These are phyloP conservation scores for Myripristis murdjan DNA, from an alignment of 2,797 vertebrate species.

Conservation along the genomic window DNA sequence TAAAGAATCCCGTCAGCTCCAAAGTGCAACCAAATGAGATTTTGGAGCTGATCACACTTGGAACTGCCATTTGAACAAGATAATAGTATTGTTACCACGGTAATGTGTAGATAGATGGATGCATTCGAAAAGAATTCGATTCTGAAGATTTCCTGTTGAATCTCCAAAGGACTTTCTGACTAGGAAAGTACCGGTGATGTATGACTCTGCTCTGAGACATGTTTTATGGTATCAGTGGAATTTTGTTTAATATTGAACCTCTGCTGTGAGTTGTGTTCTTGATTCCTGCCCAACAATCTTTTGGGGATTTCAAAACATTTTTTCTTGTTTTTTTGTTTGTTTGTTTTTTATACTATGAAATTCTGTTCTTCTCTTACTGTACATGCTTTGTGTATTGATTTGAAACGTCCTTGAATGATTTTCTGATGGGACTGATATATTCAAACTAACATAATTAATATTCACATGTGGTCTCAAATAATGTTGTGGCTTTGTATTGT, in stretches of 20 bases:
- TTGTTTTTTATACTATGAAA: conserved; percentile 7
- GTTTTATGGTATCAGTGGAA: conserved; percentile 8
- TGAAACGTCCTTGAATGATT: conserved; percentile 15
- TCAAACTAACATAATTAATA: conserved; percentile 46
- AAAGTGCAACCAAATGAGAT: conserved; percentile 2
- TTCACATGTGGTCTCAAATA: conserved; percentile 42
- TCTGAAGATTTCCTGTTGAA: not conserved
- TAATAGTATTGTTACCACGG: conserved; percentile 13
- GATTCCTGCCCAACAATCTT: not conserved
- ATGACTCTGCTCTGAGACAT: conserved; percentile 68
- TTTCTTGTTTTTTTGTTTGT: not conserved
- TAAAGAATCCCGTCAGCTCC: not conserved
- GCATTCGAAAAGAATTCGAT: not conserved
- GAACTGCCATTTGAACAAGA: not conserved
- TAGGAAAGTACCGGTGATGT: conserved; percentile 65
- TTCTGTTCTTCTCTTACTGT: conserved; percentile 19
- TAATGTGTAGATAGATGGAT: conserved; percentile 17
- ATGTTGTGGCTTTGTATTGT: conserved; percentile 41
- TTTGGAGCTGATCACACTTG: conserved; percentile 13
- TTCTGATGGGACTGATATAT: conserved; percentile 42
- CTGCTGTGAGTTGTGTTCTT: conserved; percentile 14
- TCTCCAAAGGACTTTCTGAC: not conserved
- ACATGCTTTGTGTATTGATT: conserved; percentile 22
- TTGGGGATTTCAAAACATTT: not conserved
- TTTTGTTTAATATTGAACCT: conserved; percentile 20